These are phyloP conservation scores for Adelosebastes latens DNA, from an alignment of 2,797 vertebrate genomes.

Conservation along the genomic window DNA sequence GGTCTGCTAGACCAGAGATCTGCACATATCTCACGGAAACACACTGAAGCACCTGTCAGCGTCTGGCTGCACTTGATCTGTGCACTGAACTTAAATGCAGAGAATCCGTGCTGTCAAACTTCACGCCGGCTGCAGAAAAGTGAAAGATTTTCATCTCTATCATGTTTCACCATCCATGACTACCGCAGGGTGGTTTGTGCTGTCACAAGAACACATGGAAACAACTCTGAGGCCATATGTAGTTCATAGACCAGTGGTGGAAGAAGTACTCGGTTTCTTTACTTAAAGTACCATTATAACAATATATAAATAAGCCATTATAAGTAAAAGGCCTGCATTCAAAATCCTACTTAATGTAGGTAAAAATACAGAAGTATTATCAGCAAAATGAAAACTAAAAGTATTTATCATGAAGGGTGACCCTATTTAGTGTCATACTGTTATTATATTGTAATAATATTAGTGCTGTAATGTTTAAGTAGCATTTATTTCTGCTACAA, in stretches of 20 bases:
- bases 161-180: slow-evolving; percentile 16
- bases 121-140: slow-evolving; percentile 12
- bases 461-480: not conserved
- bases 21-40: slow-evolving; percentile 28
- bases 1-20: not conserved
- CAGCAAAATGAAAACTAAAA: not conserved
- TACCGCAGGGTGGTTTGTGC: not conserved
- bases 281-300: not conserved
- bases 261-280: not conserved
- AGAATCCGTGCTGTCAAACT: not conserved
- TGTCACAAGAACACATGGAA: not conserved
- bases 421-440: not conserved
- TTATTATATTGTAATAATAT: not conserved
- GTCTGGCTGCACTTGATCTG: slow-evolving; percentile 36
- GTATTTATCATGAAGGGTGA: not conserved
- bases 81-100: slow-evolving; percentile 5
- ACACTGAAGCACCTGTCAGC: slow-evolving; percentile 43
- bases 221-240: not conserved
- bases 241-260: not conserved
- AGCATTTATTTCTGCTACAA: not conserved
- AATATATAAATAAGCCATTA: not conserved
- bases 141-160: slow-evolving; percentile 7
- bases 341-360: not conserved
- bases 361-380: not conserved
- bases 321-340: not conserved